A percentile compares a stretch with the other conserved stretches of the same genome.
phyloP scores from a whole-genome alignment of 2,797 vertebrate species.

The Silurus lanzhouensis region DNA sequence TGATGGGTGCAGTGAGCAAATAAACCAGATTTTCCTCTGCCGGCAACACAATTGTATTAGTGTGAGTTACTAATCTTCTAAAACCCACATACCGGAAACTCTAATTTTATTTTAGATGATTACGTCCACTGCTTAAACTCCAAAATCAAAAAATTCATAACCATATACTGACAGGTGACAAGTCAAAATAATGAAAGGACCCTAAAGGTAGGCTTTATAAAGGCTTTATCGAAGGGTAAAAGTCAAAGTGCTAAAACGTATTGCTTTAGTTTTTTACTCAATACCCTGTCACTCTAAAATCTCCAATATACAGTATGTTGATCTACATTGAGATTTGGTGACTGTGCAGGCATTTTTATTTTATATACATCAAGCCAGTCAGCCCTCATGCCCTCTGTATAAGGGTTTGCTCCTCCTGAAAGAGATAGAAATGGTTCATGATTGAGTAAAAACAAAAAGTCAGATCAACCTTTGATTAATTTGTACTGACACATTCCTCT shows the following conservation, averaged over 20 bases:
- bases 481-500: not conserved
- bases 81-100: constrained; percentile 39
- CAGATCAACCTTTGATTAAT: constrained; percentile 1
- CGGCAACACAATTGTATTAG: constrained; percentile 70
- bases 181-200: not conserved
- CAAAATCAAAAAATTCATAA: not conserved
- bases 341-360: not conserved
- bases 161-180: not conserved
- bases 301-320: not conserved
- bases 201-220: not conserved
- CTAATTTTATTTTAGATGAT: not conserved
- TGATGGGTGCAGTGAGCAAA: constrained; percentile 73
- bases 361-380: constrained; percentile 3
- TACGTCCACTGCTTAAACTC: not conserved
- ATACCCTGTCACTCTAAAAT: not conserved
- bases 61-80: constrained; percentile 70
- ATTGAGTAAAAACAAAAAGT: not conserved
- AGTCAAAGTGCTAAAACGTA: not conserved
- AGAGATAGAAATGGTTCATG: not conserved
- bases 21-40: constrained; percentile 76
- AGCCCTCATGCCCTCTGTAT: not conserved
- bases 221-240: not conserved
- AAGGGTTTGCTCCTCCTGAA: not conserved
- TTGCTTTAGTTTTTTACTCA: not conserved
- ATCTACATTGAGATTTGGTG: not conserved